Evolutionary conservation across 1,140 invertebrate genomes (phyloP).

Genomic region (Nixonia krombeini): DNA sequence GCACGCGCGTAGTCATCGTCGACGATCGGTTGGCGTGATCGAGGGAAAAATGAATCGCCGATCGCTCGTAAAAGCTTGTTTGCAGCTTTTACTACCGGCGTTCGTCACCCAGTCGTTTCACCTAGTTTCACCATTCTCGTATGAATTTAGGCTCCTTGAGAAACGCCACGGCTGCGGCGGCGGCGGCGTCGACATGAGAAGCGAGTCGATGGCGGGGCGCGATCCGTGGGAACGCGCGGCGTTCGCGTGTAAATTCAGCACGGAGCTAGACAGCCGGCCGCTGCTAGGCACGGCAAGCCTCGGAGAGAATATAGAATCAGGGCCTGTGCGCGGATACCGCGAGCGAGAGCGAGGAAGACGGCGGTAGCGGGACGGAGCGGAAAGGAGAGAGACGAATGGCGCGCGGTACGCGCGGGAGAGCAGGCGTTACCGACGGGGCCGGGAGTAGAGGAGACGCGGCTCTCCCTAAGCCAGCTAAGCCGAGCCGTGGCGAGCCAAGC

Average conservation of each 20-base stretch:
- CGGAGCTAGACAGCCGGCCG: conserved; percentile 24
- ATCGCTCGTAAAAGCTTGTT: too few relatives aligned
- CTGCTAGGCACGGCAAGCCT: too few relatives aligned
- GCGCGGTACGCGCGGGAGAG: not conserved
- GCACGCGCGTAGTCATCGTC: too few relatives aligned
- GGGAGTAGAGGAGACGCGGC: conserved; percentile 29
- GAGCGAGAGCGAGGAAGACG: too few relatives aligned
- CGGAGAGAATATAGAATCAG: conserved; percentile 18
- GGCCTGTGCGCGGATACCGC: too few relatives aligned
- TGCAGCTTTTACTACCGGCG: too few relatives aligned
- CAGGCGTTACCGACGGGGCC: not conserved
- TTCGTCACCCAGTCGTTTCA: too few relatives aligned
- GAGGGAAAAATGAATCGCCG: too few relatives aligned
- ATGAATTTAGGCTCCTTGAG: conserved; percentile 46
- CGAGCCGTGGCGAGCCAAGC: conserved; percentile 10
- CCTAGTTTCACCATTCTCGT: conserved; percentile 40
- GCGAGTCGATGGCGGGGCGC: conserved; percentile 7
- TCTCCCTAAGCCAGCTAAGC: not conserved
- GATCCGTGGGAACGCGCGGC: conserved; percentile 56
- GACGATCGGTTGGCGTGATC: too few relatives aligned
- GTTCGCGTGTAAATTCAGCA: conserved; percentile 54
- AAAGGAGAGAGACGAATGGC: conserved; percentile 2
- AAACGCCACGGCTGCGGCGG: conserved; percentile 25
- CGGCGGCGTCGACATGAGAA: conserved; percentile 7
- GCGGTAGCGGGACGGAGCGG: not conserved